Evolutionary conservation across 2,113 vertebrate genomes (phyloP).

Genomic region (Saguinus midas): DNA sequence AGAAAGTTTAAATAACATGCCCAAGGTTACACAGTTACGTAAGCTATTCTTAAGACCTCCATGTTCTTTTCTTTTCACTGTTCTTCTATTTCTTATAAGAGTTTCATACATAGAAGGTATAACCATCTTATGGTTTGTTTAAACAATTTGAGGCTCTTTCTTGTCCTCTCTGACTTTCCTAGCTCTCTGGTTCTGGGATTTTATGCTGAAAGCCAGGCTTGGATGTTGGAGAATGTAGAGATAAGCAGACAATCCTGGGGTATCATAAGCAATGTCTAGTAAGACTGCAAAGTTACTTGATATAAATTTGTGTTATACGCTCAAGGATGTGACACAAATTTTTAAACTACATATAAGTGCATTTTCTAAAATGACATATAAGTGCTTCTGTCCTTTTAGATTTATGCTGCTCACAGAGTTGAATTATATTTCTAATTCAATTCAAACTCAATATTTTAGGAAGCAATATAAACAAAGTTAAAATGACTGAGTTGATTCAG

Average conservation of each 20-base stretch:
- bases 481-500: slow-evolving; percentile 32
- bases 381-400: neutral
- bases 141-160: neutral
- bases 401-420: neutral
- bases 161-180: neutral
- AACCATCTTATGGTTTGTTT: neutral
- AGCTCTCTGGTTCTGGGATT: neutral
- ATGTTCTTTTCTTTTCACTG: neutral
- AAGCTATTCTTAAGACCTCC: neutral
- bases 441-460: slow-evolving; percentile 42
- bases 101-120: neutral
- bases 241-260: neutral
- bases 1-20: slow-evolving; percentile 63
- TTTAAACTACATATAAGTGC: neutral
- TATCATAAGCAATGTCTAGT: neutral
- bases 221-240: neutral
- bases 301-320: neutral
- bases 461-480: slow-evolving; percentile 55
- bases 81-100: neutral
- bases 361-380: neutral
- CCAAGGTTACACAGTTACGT: slow-evolving; percentile 26
- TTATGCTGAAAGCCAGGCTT: neutral
- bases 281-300: neutral
- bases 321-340: neutral
- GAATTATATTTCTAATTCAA: neutral